These are phyloP conservation scores for Apis cerana DNA, from an alignment of 1,140 invertebrate genomes.

Conservation along the genomic window DNA sequence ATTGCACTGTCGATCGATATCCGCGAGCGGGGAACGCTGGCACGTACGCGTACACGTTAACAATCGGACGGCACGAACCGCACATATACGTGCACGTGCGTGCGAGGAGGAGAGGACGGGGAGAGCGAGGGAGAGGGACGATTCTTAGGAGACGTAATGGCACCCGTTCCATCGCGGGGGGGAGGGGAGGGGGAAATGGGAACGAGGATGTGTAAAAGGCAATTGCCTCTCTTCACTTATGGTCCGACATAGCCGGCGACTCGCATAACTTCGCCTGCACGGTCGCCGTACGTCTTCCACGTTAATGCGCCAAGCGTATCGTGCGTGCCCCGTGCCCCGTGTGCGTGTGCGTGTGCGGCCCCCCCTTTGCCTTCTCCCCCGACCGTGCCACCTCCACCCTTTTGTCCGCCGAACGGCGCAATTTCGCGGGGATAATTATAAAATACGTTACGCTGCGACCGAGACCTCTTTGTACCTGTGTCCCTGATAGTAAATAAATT, in stretches of 20 bases:
- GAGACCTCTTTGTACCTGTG: slow-evolving; percentile 10
- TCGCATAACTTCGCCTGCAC: slow-evolving; percentile 65
- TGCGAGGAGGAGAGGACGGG: no score
- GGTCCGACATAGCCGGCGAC: slow-evolving; percentile 71
- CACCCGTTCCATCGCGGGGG: slow-evolving; percentile 46
- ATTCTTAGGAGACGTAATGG: slow-evolving; percentile 75
- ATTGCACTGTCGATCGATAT: slow-evolving; percentile 53
- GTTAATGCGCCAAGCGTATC: slow-evolving; percentile 48
- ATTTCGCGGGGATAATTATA: slow-evolving; percentile 50
- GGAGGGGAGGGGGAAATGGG: slow-evolving; percentile 64
- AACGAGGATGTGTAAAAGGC: slow-evolving; percentile 79
- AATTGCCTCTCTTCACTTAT: slow-evolving; percentile 76
- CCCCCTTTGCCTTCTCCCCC: not conserved
- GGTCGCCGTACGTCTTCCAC: slow-evolving; percentile 57
- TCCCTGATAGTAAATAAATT: slow-evolving; percentile 36
- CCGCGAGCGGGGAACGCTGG: slow-evolving; percentile 16
- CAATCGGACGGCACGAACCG: slow-evolving; percentile 22
- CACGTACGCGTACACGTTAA: slow-evolving; percentile 10
- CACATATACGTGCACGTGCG: not conserved
- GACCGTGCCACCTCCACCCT: not conserved
- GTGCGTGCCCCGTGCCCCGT: not conserved
- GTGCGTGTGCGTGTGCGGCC: not conserved
- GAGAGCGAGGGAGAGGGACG: slow-evolving; percentile 37
- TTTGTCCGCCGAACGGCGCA: slow-evolving; percentile 3
- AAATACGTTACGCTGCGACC: slow-evolving; percentile 27